Conservation (phyloP, 2,888 invertebrate genomes). For the Epiperipatus broadwayi region DNA sequence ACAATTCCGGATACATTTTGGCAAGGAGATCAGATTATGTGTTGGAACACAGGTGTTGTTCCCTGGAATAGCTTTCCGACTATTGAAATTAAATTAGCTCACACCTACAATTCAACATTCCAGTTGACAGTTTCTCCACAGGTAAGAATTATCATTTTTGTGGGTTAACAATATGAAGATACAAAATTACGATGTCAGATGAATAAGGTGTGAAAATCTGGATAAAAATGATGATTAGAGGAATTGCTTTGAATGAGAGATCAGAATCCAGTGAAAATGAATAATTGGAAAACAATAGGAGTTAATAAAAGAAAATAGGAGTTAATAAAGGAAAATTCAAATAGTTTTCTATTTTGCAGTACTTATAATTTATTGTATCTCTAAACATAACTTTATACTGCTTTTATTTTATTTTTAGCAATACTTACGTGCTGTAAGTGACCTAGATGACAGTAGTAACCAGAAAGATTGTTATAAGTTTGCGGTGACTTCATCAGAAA, state of each 20-base stretch:
- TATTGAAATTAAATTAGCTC: constrained; percentile 21
- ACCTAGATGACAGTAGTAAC: constrained; percentile 12
- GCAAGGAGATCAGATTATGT: constrained; percentile 23
- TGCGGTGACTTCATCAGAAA: constrained; percentile 24
- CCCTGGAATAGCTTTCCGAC: constrained; percentile 23
- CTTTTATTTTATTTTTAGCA: constrained; percentile 21
- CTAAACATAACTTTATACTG: neutral
- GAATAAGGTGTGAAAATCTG: no score
- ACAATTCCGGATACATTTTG: constrained; percentile 21
- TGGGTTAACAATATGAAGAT: no score
- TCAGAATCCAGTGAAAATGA: no score
- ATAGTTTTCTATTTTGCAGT: no score
- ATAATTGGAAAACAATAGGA: no score
- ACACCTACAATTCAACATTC: constrained; percentile 21
- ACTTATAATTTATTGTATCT: no score
- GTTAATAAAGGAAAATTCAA: no score
- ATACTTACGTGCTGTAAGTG: constrained; percentile 24
- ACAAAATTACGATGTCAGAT: no score
- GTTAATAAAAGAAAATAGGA: no score
- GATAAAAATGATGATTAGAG: no score
- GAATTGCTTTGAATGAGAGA: no score
- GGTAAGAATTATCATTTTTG: no score
- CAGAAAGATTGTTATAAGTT: constrained; percentile 26
- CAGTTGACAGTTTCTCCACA: constrained; percentile 24
- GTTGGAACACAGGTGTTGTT: constrained; percentile 20